These are phyloP conservation scores for Rutpela maculata DNA, from an alignment of 2,888 invertebrate genomes.

Conservation along the genomic window DNA sequence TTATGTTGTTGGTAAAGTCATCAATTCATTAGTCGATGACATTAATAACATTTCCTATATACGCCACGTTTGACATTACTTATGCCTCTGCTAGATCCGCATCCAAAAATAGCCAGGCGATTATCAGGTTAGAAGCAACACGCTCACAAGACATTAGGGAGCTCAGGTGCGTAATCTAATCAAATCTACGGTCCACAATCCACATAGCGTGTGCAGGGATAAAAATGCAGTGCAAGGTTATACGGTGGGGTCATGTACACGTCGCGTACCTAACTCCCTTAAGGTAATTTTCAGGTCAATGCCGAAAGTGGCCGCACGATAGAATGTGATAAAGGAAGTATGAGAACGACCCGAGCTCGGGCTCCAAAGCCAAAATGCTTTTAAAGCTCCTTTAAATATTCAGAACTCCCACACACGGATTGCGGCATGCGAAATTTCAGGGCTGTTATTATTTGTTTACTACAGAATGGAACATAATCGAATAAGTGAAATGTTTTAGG, in stretches of 20 bases:
- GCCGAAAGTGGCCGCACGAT: constrained; percentile 30
- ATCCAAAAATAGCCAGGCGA: not conserved
- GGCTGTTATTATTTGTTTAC: constrained; percentile 8
- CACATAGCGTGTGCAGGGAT: constrained; percentile 32
- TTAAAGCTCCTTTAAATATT: constrained; percentile 35
- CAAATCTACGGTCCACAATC: not conserved
- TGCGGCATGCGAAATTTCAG: not conserved
- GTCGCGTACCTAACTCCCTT: constrained; percentile 7
- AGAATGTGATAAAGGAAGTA: constrained; percentile 37
- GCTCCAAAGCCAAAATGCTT: constrained; percentile 22
- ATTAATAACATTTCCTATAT: no score
- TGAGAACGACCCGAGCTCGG: not conserved
- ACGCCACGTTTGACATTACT: not conserved
- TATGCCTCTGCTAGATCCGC: not conserved
- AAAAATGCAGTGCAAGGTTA: constrained; percentile 38
- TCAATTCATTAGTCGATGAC: no score
- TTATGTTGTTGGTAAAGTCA: no score
- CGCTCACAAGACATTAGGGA: constrained; percentile 24
- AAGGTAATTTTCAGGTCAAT: constrained; percentile 36
- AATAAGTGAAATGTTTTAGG: constrained; percentile 19
- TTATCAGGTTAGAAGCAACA: constrained; percentile 16
- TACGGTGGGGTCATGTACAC: constrained; percentile 29
- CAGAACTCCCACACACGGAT: constrained; percentile 20
- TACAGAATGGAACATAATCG: not conserved
- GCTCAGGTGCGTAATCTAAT: constrained; percentile 34